These are phyloP conservation scores for Thymelicus sylvestris DNA, from an alignment of 2,888 invertebrate genomes.

Conservation along the genomic window DNA sequence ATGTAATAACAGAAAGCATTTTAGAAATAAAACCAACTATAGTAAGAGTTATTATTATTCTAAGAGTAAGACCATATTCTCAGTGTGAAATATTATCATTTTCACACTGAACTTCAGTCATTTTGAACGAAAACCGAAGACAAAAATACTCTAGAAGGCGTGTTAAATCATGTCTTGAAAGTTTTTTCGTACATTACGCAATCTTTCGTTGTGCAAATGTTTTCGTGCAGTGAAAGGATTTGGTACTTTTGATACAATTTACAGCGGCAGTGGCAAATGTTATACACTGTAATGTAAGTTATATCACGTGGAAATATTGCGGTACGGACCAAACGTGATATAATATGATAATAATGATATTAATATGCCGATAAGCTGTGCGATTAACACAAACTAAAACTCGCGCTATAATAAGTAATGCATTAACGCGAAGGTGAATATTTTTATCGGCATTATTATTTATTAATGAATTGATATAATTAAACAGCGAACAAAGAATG, in stretches of 20 bases:
- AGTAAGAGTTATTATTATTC: too few species aligned
- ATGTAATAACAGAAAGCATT: too few species aligned
- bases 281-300: background rate
- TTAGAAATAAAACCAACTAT: too few species aligned
- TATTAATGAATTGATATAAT: too few species aligned
- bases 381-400: conserved; percentile 6
- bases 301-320: conserved; percentile 1
- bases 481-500: too few species aligned
- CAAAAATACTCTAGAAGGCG: background rate
- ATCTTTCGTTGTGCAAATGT: background rate
- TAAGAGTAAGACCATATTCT: too few species aligned
- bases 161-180: background rate
- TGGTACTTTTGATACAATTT: background rate
- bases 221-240: conserved; percentile 16
- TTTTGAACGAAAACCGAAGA: too few species aligned
- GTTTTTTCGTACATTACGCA: conserved; percentile 5
- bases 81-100: too few species aligned
- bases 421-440: background rate
- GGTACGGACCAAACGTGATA: background rate
- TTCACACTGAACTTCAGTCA: background rate
- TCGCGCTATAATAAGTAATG: background rate
- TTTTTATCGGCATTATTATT: too few species aligned
- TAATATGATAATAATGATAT: conserved; percentile 23
- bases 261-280: too few species aligned
- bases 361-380: conserved; percentile 17